A percentile compares a stretch with the other conserved stretches of the same genome.
Evolutionary conservation across 2,113 vertebrate species (phyloP).

Genomic region (Paedocypris sp.): DNA sequence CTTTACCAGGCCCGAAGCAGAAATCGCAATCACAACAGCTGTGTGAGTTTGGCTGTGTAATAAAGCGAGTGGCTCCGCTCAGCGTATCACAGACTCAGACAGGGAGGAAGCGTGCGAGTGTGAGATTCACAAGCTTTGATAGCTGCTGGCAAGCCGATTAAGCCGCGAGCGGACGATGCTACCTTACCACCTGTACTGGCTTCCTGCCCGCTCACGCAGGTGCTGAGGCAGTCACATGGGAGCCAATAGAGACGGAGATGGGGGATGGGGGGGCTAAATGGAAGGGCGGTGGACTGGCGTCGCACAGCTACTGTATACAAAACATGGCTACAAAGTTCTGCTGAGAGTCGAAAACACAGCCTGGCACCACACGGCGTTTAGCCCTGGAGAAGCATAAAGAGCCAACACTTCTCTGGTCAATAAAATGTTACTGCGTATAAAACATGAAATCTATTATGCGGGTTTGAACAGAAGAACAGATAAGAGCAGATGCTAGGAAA

Average conservation of each 20-base stretch:
- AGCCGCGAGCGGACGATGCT: slow-evolving; percentile 28
- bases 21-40: slow-evolving; percentile 1
- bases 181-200: slow-evolving; percentile 36
- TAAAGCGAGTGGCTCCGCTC: slow-evolving; percentile 7
- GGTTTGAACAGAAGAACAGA: too few relatives aligned
- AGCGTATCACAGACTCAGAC: slow-evolving; percentile 27
- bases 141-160: slow-evolving; percentile 15
- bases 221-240: slow-evolving; percentile 29
- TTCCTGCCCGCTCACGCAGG: slow-evolving; percentile 38
- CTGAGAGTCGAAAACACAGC: too few relatives aligned
- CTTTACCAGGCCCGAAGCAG: slow-evolving; percentile 17
- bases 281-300: background rate
- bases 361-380: too few relatives aligned
- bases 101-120: slow-evolving; percentile 32
- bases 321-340: background rate
- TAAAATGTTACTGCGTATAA: too few relatives aligned
- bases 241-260: slow-evolving; percentile 27
- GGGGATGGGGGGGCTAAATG: background rate
- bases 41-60: slow-evolving; percentile 24
- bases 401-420: too few relatives aligned
- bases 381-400: too few relatives aligned
- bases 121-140: slow-evolving; percentile 29
- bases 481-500: too few relatives aligned
- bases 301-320: background rate
- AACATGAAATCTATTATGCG: too few relatives aligned